These are phyloP conservation scores for Rambutsinella grinnellia DNA, from an alignment of 2,888 invertebrate genomes.

Conservation along the genomic window DNA sequence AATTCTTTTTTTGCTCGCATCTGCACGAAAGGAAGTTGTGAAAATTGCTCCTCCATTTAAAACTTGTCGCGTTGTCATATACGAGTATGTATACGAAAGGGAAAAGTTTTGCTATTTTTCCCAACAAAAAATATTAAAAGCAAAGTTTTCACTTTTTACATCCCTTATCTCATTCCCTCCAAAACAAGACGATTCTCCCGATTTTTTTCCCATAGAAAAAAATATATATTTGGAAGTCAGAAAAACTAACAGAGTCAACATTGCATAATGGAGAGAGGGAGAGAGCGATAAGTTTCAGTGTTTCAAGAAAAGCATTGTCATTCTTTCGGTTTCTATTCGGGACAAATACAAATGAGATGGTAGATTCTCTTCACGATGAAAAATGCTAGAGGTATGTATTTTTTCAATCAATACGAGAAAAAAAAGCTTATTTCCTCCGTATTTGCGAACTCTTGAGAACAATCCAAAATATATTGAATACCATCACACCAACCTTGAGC, in stretches of 20 bases:
- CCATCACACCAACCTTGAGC: no score
- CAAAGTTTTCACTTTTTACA: slow-evolving; percentile 31
- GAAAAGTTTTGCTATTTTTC: slow-evolving; percentile 30
- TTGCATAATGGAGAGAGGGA: not conserved
- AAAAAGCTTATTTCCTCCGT: slow-evolving; percentile 11
- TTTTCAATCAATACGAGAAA: slow-evolving; percentile 30
- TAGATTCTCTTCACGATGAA: no score
- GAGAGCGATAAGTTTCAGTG: not conserved
- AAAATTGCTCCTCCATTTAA: not conserved
- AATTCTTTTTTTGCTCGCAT: no score
- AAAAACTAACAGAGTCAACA: not conserved
- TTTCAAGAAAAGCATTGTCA: not conserved
- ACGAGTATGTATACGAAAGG: not conserved
- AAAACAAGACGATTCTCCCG: not conserved
- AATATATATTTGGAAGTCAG: not conserved
- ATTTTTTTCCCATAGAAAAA: not conserved
- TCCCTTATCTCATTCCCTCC: not conserved
- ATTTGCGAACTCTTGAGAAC: slow-evolving; percentile 30
- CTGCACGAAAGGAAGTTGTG: no score
- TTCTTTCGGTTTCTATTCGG: not conserved
- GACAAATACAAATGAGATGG: not conserved
- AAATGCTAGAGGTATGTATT: slow-evolving; percentile 2
- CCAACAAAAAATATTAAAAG: slow-evolving; percentile 35
- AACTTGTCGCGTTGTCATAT: not conserved
- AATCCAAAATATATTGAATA: no score